phyloP scores from a whole-genome alignment of 2,797 vertebrate genomes.

The Falco berigora region DNA sequence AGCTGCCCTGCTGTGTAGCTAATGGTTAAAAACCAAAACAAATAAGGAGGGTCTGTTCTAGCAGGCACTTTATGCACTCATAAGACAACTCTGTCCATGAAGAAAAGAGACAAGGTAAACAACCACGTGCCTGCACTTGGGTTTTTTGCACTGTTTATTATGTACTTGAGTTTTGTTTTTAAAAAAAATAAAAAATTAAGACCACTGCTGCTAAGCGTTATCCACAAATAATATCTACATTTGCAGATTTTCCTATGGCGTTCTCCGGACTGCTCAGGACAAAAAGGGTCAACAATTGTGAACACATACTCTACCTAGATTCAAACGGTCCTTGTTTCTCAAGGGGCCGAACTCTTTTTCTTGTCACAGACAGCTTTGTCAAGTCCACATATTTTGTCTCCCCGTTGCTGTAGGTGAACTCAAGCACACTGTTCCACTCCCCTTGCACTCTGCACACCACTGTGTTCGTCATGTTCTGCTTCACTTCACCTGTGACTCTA shows the following conservation, averaged over 20 bases:
- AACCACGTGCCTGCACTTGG: neutral
- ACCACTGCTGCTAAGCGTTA: neutral
- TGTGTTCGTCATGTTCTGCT: slow-evolving; percentile 85
- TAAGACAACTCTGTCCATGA: neutral
- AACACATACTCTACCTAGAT: slow-evolving; percentile 80
- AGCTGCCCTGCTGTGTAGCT: neutral
- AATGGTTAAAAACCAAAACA: neutral
- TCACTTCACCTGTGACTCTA: slow-evolving; percentile 94
- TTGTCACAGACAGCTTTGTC: slow-evolving; percentile 85
- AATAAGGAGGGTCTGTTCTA: neutral
- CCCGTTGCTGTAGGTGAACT: slow-evolving; percentile 88
- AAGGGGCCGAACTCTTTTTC: slow-evolving; percentile 85
- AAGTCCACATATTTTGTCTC: slow-evolving; percentile 86
- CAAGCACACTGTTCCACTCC: slow-evolving; percentile 93
- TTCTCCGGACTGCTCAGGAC: neutral
- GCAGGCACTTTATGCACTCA: neutral
- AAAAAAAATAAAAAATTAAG: neutral
- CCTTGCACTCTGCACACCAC: slow-evolving; percentile 94
- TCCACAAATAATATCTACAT: neutral
- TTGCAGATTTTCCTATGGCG: neutral
- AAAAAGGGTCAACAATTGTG: neutral
- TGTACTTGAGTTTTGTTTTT: neutral
- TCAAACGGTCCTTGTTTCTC: slow-evolving; percentile 90
- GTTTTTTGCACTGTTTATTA: neutral
- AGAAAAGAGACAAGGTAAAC: neutral